phyloP scores from a whole-genome alignment of 2,888 invertebrate genomes.

The Timema cristinae region DNA sequence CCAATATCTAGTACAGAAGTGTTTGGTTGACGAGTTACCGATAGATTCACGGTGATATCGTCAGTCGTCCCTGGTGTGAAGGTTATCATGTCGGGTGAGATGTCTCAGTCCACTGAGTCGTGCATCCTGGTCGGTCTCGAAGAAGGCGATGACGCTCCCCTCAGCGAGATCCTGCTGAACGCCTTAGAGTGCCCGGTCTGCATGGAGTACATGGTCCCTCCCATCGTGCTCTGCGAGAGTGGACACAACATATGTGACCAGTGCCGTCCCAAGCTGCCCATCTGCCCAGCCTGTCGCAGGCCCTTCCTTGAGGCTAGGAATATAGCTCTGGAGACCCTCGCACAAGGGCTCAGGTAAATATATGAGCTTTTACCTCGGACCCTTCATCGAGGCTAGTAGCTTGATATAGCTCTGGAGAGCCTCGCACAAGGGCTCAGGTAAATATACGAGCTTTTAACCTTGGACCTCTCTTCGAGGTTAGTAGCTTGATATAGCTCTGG shows the following conservation, averaged over 20 bases:
- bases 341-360: not conserved
- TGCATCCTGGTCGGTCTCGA: no score
- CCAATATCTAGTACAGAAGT: no score
- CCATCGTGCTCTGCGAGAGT: slow-evolving; percentile 19
- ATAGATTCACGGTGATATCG: no score
- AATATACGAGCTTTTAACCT: no score
- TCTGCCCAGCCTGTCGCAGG: slow-evolving; percentile 9
- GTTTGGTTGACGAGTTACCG: no score
- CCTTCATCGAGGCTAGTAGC: not conserved
- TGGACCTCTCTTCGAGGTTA: no score
- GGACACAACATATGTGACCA: slow-evolving; percentile 20
- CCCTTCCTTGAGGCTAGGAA: slow-evolving; percentile 2
- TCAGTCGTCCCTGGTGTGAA: no score
- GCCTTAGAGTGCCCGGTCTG: slow-evolving; percentile 19
- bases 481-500: no score
- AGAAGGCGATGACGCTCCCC: not conserved
- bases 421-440: not conserved
- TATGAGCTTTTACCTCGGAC: not conserved
- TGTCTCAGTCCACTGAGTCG: no score
- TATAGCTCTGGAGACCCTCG: slow-evolving; percentile 2
- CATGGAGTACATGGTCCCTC: slow-evolving; percentile 16
- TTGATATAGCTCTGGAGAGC: not conserved
- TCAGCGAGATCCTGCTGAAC: slow-evolving; percentile 6
- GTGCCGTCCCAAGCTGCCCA: slow-evolving; percentile 8
- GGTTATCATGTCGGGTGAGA: no score